Conservation (phyloP, 2,888 invertebrate species). For the Lepidocyrtinus sp. region DNA sequence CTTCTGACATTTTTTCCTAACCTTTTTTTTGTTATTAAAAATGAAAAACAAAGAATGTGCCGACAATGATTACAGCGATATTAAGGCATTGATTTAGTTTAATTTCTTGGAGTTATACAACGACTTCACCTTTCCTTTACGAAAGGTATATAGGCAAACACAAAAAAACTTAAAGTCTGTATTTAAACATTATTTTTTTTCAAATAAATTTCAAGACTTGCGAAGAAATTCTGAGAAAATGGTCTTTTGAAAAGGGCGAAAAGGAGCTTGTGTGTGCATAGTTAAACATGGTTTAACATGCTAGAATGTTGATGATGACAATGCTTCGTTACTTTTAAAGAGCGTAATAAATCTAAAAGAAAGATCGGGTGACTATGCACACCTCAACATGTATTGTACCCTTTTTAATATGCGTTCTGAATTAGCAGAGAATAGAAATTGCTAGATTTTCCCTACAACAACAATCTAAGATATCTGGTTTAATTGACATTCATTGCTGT, state of each 20-base stretch:
- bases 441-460: background rate
- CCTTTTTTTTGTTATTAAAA: conserved; percentile 40
- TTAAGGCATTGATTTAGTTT: background rate
- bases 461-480: background rate
- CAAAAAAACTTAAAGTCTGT: background rate
- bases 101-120: background rate
- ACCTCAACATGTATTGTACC: background rate
- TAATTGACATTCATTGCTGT: background rate
- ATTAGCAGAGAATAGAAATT: background rate
- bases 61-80: conserved; percentile 13
- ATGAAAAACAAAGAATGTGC: conserved; percentile 45
- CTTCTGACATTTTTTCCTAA: conserved; percentile 29
- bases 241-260: background rate
- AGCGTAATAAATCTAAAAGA: background rate
- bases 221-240: background rate
- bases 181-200: background rate
- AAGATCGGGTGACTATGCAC: background rate
- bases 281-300: background rate
- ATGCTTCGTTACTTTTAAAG: background rate
- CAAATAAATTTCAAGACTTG: background rate
- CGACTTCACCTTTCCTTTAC: background rate
- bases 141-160: too few species aligned
- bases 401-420: background rate
- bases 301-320: background rate
- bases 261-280: background rate